Evolutionary conservation across 2,888 invertebrate species (phyloP), one percentile per base, ranked within the genome.

Genomic region (Vesta saturnalis): DNA sequence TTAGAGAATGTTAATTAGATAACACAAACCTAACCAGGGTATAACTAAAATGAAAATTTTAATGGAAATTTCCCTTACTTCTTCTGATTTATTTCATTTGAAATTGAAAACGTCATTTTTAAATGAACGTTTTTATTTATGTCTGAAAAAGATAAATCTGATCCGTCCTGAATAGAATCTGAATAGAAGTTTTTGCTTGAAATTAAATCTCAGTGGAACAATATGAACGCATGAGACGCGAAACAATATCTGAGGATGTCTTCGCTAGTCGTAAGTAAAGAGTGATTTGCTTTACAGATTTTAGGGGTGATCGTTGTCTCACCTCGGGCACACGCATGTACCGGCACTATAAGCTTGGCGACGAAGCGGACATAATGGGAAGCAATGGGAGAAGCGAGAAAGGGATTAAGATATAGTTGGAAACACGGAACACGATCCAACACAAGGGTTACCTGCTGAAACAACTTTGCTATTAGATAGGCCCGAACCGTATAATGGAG

Each of bases 321-420:
- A 63, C 62, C 52, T 64, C 52, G 59, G 54, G 64, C 60, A 57
- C 69, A 67, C 64, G 63, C 56, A 54, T 68, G 61, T 69, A 69
- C 19, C 58, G 39, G 56, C 58, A 59, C 58, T 55, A 49, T 18
- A 46, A 67, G 55, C 63, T 65, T 70, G 70, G 76, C 77, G 76
- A 77, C 76, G 76, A 73, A 75, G 73, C 75, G 72, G 74, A 78
- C 76, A 80, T 81, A 82, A 81, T 80, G 79, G 80, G 80, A 77
- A 79, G 78, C 78, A 81, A 81, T 79, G 78, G 78, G 74, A 74
- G 74, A 78, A 74, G 77, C 78, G 76, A 76, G 79, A 77, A 79
- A 78, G 78, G 75, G 80, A 80, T 81, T 80, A 80, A 80, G 79
- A 81, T 80, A 80, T 79, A 79, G 74, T 77, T 77, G 78, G 77